These are phyloP conservation scores for Cryptocheilus praepositus DNA, from an alignment of 2,888 invertebrate genomes.

Conservation along the genomic window DNA sequence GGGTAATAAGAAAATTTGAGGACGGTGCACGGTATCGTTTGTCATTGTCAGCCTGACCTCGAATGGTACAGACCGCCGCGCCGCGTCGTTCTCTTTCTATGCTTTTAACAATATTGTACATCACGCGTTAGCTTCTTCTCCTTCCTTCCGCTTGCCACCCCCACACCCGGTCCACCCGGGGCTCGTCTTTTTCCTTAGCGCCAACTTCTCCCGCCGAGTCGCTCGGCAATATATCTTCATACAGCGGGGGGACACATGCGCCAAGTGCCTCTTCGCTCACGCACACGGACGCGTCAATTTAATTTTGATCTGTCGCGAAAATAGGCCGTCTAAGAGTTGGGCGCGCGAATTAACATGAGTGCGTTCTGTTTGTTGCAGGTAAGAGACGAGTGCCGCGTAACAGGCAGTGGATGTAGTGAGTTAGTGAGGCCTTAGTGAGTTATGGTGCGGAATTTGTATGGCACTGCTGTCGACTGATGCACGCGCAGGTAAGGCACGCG, in stretches of 20 bases:
- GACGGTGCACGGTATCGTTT: constrained; percentile 63
- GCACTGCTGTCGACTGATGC: too few relatives aligned
- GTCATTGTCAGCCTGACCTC: constrained; percentile 66
- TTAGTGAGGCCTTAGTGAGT: too few relatives aligned
- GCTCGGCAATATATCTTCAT: constrained; percentile 58
- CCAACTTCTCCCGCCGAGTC: constrained; percentile 49
- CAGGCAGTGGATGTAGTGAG: too few relatives aligned
- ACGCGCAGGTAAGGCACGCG: too few relatives aligned
- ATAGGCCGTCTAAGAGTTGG: too few relatives aligned
- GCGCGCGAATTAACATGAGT: background rate
- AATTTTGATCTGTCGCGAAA: background rate
- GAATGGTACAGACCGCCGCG: constrained; percentile 45
- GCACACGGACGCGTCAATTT: too few relatives aligned
- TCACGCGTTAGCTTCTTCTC: constrained; percentile 49
- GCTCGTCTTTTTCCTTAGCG: constrained; percentile 25
- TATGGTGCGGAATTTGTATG: too few relatives aligned
- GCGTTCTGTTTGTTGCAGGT: constrained; percentile 14
- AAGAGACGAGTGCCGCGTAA: background rate
- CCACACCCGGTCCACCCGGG: too few relatives aligned
- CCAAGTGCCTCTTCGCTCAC: constrained; percentile 14
- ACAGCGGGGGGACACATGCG: constrained; percentile 35
- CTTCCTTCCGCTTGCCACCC: constrained; percentile 28
- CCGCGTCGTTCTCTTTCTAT: constrained; percentile 56
- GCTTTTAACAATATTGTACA: constrained; percentile 69
- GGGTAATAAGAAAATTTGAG: constrained; percentile 68